Evolutionary conservation across 2,888 invertebrate species (phyloP).

Genomic region (Metalampra italica): DNA sequence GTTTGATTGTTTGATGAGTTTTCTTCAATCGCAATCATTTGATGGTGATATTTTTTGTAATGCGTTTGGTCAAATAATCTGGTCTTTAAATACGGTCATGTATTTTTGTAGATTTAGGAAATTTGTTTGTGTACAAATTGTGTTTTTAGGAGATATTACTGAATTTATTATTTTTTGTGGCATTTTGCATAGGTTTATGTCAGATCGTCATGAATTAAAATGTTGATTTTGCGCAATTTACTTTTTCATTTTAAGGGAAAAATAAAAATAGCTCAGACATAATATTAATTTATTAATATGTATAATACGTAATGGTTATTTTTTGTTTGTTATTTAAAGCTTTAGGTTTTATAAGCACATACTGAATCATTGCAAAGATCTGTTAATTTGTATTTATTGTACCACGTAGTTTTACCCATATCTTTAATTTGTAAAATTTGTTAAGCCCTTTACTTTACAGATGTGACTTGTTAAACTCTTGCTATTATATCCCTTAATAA

Average conservation of each 20-base stretch:
- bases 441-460: background rate
- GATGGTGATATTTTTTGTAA: background rate
- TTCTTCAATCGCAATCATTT: background rate
- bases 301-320: background rate
- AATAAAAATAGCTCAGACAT: too few relatives aligned
- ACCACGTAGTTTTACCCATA: slow-evolving; percentile 23
- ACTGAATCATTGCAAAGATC: slow-evolving; percentile 52
- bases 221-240: too few relatives aligned
- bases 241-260: too few relatives aligned
- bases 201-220: too few relatives aligned
- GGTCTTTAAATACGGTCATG: background rate
- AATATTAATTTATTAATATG: too few relatives aligned
- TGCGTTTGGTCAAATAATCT: slow-evolving; percentile 2
- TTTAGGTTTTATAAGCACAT: slow-evolving; percentile 32
- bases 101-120: background rate
- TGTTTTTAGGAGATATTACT: too few relatives aligned
- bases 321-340: background rate
- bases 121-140: background rate
- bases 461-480: too few relatives aligned
- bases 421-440: slow-evolving; percentile 2
- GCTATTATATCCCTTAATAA: too few relatives aligned
- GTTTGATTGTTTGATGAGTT: background rate
- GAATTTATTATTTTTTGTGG: too few relatives aligned
- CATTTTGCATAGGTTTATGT: too few relatives aligned
- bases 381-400: slow-evolving; percentile 33